Evolutionary conservation across 2,888 invertebrate genomes (phyloP), one percentile per base, ranked within the genome.

Genomic region (Stenolophus ochropezus): DNA sequence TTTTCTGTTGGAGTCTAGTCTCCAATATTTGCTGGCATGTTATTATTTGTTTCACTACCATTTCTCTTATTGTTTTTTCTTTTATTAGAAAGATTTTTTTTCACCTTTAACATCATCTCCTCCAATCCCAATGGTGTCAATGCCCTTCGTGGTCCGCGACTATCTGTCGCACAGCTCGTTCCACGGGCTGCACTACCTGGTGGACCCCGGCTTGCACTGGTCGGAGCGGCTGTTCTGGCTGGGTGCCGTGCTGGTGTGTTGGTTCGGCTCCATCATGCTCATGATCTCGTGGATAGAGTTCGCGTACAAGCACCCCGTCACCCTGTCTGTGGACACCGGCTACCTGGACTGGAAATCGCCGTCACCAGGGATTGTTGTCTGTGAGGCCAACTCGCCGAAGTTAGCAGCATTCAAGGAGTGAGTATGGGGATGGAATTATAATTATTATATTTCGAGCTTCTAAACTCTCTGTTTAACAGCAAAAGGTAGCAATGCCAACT

Each of bases 201-300:
- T 56, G 16, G 75, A 76, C 4, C n/a, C 16, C 8, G 53, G 20
- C 6, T 14, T 76, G 14, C 75, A 76, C n/a, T 76, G 25, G 23
- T 25, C 53, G 23, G 75, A 76, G 25, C n/a, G 53, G 4, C 6
- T 76, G 33, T 76, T 76, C 56, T 76, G 75, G 75, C 18, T 76
- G 53, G 4, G 53, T 18, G 53, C 56, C n/a, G 33, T 76, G 3
- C 27, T 76, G 11, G 53, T 14, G 6, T 76, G 53, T 11, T 76
- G 75, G 75, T 23, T 16, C 5, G 21, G 75, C 27, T 76, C 75
- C 20, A 56, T 76, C 11, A 53, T 53, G 16, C 33, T 76, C 8
- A 76, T 76, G 75, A n/a, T 53, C 1, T 56, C 27, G 16, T 25
- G 53, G 25, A 23, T 76, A 5, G 25, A 76, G 2, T 23, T 51